A percentile compares a stretch with the other conserved stretches of the same genome.
Evolutionary conservation across 2,888 invertebrate genomes (phyloP).

Genomic region (Agriotes lineatus): DNA sequence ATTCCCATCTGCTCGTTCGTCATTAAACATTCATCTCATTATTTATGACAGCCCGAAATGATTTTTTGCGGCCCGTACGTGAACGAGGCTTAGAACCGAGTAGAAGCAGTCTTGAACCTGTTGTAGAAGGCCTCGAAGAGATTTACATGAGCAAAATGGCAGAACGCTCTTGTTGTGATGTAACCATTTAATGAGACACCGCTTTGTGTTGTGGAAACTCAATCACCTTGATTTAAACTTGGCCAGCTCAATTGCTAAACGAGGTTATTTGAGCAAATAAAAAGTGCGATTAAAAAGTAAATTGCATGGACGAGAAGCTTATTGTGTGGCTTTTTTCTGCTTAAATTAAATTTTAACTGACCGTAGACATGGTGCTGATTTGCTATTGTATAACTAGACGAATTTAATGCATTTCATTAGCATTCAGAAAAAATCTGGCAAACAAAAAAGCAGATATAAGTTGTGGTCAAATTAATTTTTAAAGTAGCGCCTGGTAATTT

Average conservation of each 20-base stretch:
- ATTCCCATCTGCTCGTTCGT: conserved; percentile 12
- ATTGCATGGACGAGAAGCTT: too few relatives aligned
- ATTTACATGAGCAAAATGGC: conserved; percentile 19
- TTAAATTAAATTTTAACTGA: too few relatives aligned
- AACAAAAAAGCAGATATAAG: too few relatives aligned
- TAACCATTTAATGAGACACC: conserved; percentile 25
- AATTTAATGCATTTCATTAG: too few relatives aligned
- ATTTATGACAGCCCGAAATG: conserved; percentile 1
- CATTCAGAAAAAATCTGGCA: too few relatives aligned
- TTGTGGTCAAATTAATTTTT: too few relatives aligned
- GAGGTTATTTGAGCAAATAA: conserved; percentile 1
- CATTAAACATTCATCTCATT: conserved; percentile 10
- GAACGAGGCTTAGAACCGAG: too few relatives aligned
- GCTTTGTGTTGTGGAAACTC: conserved; percentile 24
- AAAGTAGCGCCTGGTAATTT: too few relatives aligned
- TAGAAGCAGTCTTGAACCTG: conserved; percentile 22
- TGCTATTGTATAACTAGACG: too few relatives aligned
- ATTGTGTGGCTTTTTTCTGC: too few relatives aligned
- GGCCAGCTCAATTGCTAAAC: conserved; percentile 6
- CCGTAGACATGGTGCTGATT: too few relatives aligned
- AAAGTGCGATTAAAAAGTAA: background rate
- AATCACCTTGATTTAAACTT: conserved; percentile 35
- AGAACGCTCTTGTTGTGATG: conserved; percentile 28
- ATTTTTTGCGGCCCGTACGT: background rate
- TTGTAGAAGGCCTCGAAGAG: conserved; percentile 15